Base-by-base conservation (phyloP, 2,113 vertebrate species). In the Pteruthius melanotis region DNA sequence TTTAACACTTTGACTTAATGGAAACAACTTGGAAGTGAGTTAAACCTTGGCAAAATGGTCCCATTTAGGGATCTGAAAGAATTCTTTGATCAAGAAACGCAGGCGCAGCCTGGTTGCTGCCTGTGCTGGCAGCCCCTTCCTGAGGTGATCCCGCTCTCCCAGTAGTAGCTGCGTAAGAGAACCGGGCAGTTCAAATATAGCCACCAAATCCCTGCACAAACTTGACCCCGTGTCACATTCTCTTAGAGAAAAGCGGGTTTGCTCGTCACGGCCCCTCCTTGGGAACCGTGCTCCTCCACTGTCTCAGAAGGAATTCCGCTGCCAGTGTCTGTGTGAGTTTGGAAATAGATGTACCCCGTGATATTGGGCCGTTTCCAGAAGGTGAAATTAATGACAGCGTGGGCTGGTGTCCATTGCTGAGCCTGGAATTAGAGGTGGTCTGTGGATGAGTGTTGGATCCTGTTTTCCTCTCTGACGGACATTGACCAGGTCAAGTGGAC, bases 281-380 rank as follows among this genome's bases (percentile, higher is more conserved):
- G 94, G 79, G 79, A 80, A 1, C 80, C 0, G 8, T 0, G 33
- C 74, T 75, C 1, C 9, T 6, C 27, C 13, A 0, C 6, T 0
- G 27, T 22, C 63, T 61, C 28, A 0, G 7, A 1, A 16, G 21
- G 59, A n/a, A 27, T 65, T 47, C 27, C 40, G 0, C 60, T 0
- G 2, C 4, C 1, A 20, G 3, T 0, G 10, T 11, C 64, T 5
- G 18, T 1, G 26, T 6, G 1, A 35, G 33, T 49, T 26, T 26
- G n/a, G 7, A 42, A 26, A 47, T 6, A 1, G 4, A 9, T 19
- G 17, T 37, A 1, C 33, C 27, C 47, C 4, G 15, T 12, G 85
- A 16, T 15, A 14, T 4, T 13, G 26, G 40, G 26, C 23, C 37
- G 44, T 57, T 44, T 18, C 27, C 6, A 11, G 90, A 17, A 45